Evolutionary conservation across 1,140 invertebrate genomes (phyloP).

Genomic region (Anastrepha ludens): DNA sequence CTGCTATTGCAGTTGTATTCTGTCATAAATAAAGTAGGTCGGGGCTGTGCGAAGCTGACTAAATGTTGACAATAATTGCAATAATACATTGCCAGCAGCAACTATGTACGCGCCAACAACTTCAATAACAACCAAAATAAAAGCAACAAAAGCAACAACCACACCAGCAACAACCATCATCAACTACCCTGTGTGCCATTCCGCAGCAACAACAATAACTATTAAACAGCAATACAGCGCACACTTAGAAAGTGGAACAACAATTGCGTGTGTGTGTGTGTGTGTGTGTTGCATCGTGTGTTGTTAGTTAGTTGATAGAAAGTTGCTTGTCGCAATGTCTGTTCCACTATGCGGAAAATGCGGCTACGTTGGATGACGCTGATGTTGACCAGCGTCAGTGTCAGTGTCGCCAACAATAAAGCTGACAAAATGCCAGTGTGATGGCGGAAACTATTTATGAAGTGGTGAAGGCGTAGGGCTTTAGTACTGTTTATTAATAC

Average conservation of each 20-base stretch:
- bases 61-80: conserved; percentile 42
- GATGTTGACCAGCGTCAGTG: conserved; percentile 16
- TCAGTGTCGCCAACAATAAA: not conserved
- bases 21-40: conserved; percentile 26
- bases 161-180: not conserved
- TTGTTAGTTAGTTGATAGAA: not conserved
- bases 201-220: not conserved
- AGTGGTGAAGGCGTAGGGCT: not conserved
- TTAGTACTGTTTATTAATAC: no score
- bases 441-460: not conserved
- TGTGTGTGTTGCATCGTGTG: not conserved
- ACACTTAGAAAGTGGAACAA: conserved; percentile 25
- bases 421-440: not conserved
- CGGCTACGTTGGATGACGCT: not conserved
- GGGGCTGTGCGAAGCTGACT: conserved; percentile 4
- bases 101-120: conserved; percentile 21
- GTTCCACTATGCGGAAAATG: not conserved
- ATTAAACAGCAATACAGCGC: not conserved
- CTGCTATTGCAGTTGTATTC: not conserved
- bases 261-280: not conserved
- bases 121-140: not conserved
- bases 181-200: not conserved
- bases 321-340: not conserved
- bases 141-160: not conserved
- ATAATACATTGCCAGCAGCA: conserved; percentile 32